Evolutionary conservation across 2,888 invertebrate genomes (phyloP), one percentile per base, ranked within the genome.

Genomic region (Timema cristinae): DNA sequence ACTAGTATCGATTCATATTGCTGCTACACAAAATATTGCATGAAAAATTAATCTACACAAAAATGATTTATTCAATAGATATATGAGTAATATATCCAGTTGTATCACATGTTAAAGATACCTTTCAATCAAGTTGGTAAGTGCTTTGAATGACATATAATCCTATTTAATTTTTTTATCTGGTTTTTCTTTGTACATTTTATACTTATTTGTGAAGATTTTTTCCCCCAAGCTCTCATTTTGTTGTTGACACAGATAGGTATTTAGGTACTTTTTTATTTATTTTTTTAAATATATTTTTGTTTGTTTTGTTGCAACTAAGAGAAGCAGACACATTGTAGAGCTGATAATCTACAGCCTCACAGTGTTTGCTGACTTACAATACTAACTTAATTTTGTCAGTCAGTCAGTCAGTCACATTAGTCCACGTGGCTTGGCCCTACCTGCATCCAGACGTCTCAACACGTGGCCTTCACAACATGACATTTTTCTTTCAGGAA

Each of bases 1-100:
- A 81, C 79, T 80, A 70, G 81, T 80, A 80, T 81, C 81, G 81
- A 81, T 82, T 81, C 81, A 81, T 82, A 82, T 83, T 83, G 82
- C 83, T 81, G 82, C 81, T 79, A 79, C 77, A 72, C 71, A 72
- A 71, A 74, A 74, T 59, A 71, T 72, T 72, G 71, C 72, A 72
- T 73, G 70, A 73, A 73, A 73, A 74, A 69, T 72, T 68, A 74
- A 71, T 73, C 73, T 75, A 72, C 73, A 73, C 69, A 71, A 71
- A 66, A 69, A 54, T 54, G 59, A 49, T 67, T 73, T 67, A 32
- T 67, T 51, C 54, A 32, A 11, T 68, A 16, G 50, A 51, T 66
- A 68, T 49, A 32, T 4, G 32, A 32, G 32, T 32, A n/a, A 69
- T 71, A 69, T 72, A 52, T 70, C 68, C 51, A 73, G 71, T 73